Evolutionary conservation across 1,140 invertebrate genomes (phyloP).

Genomic region (Magallana ariakensis): DNA sequence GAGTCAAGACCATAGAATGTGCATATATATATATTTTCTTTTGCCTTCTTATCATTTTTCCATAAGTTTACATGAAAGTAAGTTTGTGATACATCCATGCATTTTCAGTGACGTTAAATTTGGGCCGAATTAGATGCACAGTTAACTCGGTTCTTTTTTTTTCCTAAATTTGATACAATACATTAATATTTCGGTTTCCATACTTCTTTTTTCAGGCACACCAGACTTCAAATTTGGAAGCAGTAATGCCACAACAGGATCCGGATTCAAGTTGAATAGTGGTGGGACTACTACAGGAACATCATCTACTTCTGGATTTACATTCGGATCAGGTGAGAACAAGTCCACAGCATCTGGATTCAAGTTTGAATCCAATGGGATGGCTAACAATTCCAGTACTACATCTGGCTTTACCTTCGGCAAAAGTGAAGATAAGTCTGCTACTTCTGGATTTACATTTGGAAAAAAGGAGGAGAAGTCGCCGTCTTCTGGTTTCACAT

Average conservation of each 20-base stretch:
- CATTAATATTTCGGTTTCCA: too few relatives aligned
- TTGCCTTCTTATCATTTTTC: too few relatives aligned
- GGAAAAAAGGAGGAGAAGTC: neutral
- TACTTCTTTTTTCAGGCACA: neutral
- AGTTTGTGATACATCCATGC: too few relatives aligned
- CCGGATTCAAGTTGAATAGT: slow-evolving; percentile 31
- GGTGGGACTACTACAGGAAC: too few relatives aligned
- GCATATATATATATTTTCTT: too few relatives aligned
- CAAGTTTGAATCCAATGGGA: neutral
- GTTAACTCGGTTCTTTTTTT: too few relatives aligned
- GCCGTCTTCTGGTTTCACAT: neutral
- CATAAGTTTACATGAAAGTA: too few relatives aligned
- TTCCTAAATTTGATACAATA: too few relatives aligned
- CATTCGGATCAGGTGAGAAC: neutral
- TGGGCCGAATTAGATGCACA: too few relatives aligned
- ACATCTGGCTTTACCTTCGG: slow-evolving; percentile 42
- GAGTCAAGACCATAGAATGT: too few relatives aligned
- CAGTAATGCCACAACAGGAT: neutral
- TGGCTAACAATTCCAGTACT: neutral
- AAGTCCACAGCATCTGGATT: neutral
- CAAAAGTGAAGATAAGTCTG: neutral
- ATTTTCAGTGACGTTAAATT: too few relatives aligned
- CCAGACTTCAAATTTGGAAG: slow-evolving; percentile 17
- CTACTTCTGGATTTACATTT: neutral
- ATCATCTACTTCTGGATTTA: neutral